These are phyloP conservation scores for Oenanthe oenanthe DNA, from an alignment of 2,113 vertebrate species.

Conservation along the genomic window DNA sequence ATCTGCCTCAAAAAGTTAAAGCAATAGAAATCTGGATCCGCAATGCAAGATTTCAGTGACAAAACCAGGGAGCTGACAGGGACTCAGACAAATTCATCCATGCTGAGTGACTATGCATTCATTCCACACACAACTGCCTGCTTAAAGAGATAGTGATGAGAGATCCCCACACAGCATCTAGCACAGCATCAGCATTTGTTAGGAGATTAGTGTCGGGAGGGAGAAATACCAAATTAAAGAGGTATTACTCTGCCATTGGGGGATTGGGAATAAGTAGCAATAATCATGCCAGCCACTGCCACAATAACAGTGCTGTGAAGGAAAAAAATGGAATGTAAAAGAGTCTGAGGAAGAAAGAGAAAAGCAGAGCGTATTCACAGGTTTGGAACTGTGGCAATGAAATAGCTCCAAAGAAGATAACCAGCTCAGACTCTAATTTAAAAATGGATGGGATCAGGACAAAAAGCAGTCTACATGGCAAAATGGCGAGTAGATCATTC, in stretches of 20 bases:
- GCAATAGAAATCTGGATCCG: constrained; percentile 39
- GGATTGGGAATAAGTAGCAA: constrained; percentile 37
- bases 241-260: constrained; percentile 46
- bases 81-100: constrained; percentile 67
- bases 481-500: not conserved
- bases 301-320: not conserved
- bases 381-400: not conserved
- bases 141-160: constrained; percentile 58
- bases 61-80: constrained; percentile 57
- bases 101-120: constrained; percentile 51
- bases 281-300: constrained; percentile 42
- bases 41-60: constrained; percentile 51
- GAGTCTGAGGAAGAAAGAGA: constrained; percentile 25
- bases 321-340: constrained; percentile 25
- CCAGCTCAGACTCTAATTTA: constrained; percentile 2
- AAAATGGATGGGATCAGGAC: constrained; percentile 7
- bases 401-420: constrained; percentile 15
- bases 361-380: not conserved
- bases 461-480: not conserved
- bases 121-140: constrained; percentile 50
- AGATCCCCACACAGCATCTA: constrained; percentile 67
- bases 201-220: constrained; percentile 64
- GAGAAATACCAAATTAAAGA: constrained; percentile 66
- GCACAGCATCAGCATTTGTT: constrained; percentile 29
- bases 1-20: constrained; percentile 54